phyloP scores from a whole-genome alignment of 2,113 vertebrate species.

The Physeter macrocephalus region DNA sequence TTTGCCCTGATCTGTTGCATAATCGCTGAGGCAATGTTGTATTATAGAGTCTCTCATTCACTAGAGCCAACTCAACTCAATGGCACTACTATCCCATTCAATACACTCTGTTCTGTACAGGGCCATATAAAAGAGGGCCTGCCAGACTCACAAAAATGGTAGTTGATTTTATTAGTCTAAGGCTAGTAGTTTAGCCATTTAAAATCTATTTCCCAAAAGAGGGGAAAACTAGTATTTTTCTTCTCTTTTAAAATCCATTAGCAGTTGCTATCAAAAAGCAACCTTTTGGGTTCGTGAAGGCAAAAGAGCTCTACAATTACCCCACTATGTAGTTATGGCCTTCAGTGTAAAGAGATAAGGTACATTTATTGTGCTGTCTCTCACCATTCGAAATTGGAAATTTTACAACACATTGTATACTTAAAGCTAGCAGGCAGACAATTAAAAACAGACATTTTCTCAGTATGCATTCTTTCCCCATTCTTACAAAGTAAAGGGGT shows the following conservation, averaged over 20 bases:
- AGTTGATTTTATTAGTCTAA: slow-evolving; percentile 84
- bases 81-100: slow-evolving; percentile 73
- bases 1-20: slow-evolving; percentile 61
- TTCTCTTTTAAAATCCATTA: slow-evolving; percentile 84
- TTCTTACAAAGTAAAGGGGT: slow-evolving; percentile 81
- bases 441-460: slow-evolving; percentile 80
- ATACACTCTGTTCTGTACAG: slow-evolving; percentile 76
- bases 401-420: slow-evolving; percentile 83
- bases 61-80: slow-evolving; percentile 67
- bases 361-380: slow-evolving; percentile 88
- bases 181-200: slow-evolving; percentile 88
- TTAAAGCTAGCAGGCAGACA: slow-evolving; percentile 86
- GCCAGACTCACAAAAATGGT: slow-evolving; percentile 80
- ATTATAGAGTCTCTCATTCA: slow-evolving; percentile 33
- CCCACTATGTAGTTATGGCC: slow-evolving; percentile 81
- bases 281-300: slow-evolving; percentile 84
- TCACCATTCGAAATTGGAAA: slow-evolving; percentile 81
- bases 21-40: slow-evolving; percentile 48
- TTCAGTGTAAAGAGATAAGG: slow-evolving; percentile 84
- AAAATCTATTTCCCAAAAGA: slow-evolving; percentile 85
- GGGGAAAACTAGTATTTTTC: slow-evolving; percentile 79
- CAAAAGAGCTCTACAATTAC: slow-evolving; percentile 82
- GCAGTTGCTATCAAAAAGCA: slow-evolving; percentile 84
- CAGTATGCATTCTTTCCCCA: slow-evolving; percentile 78
- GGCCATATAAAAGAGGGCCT: slow-evolving; percentile 80